These are phyloP conservation scores for Paralinhomoeus sp. DNA, from an alignment of 2,888 invertebrate genomes.

Conservation along the genomic window DNA sequence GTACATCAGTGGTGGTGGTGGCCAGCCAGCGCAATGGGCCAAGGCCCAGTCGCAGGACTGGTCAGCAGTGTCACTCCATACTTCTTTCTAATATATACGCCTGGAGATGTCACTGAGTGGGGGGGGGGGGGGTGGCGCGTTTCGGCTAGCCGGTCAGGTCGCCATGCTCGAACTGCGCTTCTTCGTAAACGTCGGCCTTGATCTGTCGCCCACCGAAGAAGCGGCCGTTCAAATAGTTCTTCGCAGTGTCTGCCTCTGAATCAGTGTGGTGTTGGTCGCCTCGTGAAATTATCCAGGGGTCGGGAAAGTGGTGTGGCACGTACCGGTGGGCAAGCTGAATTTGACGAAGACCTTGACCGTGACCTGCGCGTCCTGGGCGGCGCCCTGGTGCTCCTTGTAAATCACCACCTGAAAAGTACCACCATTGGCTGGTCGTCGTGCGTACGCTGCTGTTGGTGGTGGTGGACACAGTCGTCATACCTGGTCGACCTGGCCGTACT, in stretches of 20 bases:
- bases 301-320: too few species aligned
- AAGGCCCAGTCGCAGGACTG: too few species aligned
- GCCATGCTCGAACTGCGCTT: conserved; percentile 77
- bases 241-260: conserved; percentile 67
- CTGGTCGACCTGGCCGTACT: conserved; percentile 42
- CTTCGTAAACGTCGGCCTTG: conserved; percentile 77
- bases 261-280: too few species aligned
- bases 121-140: too few species aligned
- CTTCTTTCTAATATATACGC: too few species aligned
- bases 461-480: conserved; percentile 7
- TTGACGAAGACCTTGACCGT: conserved; percentile 19
- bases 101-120: too few species aligned
- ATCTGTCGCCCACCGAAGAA: conserved; percentile 88
- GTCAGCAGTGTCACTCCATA: too few species aligned
- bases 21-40: too few species aligned
- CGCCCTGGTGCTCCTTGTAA: conserved; percentile 27
- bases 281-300: too few species aligned
- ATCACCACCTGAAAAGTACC: conserved; percentile 33
- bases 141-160: conserved; percentile 60
- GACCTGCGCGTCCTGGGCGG: conserved; percentile 1
- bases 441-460: too few species aligned
- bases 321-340: conserved; percentile 5
- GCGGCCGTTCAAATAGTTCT: conserved; percentile 62
- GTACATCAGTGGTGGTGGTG: too few species aligned
- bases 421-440: too few species aligned